Conservation (phyloP, 2,797 vertebrate species). For the Muscicapa striata region DNA sequence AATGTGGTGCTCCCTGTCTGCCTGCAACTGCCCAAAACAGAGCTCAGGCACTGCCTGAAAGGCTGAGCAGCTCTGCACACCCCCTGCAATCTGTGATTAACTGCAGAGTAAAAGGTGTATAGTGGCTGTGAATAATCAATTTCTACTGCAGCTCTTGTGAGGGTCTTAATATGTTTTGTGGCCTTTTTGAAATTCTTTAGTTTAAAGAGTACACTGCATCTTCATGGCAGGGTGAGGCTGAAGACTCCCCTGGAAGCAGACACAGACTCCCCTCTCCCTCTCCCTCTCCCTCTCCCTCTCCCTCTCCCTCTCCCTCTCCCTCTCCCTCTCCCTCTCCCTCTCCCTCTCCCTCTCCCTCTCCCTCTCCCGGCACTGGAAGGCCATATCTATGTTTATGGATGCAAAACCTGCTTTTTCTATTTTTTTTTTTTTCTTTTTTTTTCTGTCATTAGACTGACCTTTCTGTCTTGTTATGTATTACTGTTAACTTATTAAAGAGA, state of each 20-base stretch:
- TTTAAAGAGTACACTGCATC: background rate
- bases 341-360: too few relatives aligned
- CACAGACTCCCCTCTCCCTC: too few relatives aligned
- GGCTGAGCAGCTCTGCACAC: background rate
- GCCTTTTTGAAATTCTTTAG: background rate
- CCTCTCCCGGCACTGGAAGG: background rate
- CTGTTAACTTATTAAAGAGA: background rate
- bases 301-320: too few relatives aligned
- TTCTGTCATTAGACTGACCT: background rate
- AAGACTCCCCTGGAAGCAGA: background rate
- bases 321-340: too few relatives aligned
- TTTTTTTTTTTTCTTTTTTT: background rate
- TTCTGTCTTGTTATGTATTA: background rate
- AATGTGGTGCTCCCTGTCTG: background rate
- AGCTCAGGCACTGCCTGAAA: background rate
- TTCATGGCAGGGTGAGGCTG: background rate
- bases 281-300: too few relatives aligned
- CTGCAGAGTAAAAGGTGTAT: background rate
- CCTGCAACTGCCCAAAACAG: background rate
- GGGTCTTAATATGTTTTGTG: rapidly evolving
- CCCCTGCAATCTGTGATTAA: background rate
- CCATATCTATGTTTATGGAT: background rate
- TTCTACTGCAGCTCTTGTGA: background rate
- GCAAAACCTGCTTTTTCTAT: background rate
- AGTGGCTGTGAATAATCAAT: background rate